phyloP scores from a whole-genome alignment of 1,140 invertebrate species.

The Rhyacophila brunnea region DNA sequence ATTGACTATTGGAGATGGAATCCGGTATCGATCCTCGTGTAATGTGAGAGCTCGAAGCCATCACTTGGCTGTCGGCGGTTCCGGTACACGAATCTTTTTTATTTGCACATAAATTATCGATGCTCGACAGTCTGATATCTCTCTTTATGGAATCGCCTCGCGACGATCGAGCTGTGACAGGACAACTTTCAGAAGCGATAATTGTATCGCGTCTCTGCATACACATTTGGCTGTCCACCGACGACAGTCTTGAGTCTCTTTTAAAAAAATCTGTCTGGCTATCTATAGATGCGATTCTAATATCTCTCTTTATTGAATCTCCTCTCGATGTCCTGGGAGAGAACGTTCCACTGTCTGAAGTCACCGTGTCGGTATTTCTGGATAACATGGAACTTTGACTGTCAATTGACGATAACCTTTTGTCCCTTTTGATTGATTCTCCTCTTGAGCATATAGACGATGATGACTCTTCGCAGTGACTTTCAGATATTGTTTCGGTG shows the following conservation, averaged over 20 bases:
- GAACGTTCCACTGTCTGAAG: constrained; percentile 3
- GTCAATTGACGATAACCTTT: constrained; percentile 8
- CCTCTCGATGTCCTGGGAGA: constrained; percentile 7
- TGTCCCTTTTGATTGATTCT: constrained; percentile 17
- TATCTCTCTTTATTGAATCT: constrained; percentile 16
- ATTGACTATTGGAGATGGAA: no score
- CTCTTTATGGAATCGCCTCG: constrained; percentile 20
- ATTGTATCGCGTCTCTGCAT: background rate
- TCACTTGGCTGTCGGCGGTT: no score
- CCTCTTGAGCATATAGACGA: constrained; percentile 15
- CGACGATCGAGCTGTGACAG: background rate
- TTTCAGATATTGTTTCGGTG: constrained; percentile 7
- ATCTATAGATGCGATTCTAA: constrained; percentile 18
- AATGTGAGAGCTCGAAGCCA: no score
- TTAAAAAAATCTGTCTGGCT: constrained; percentile 7
- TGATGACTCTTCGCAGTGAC: background rate
- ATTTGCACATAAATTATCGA: background rate
- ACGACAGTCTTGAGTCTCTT: constrained; percentile 16
- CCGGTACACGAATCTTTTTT: constrained; percentile 10
- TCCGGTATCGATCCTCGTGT: no score
- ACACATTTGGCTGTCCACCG: constrained; percentile 9
- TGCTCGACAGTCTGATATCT: background rate
- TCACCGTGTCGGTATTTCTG: constrained; percentile 1
- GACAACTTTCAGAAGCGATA: no score
- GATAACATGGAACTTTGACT: constrained; percentile 10